A percentile compares a stretch with the other conserved stretches of the same genome.
Evolutionary conservation across 1,140 invertebrate genomes (phyloP).

Genomic region (Drosophila virilis): DNA sequence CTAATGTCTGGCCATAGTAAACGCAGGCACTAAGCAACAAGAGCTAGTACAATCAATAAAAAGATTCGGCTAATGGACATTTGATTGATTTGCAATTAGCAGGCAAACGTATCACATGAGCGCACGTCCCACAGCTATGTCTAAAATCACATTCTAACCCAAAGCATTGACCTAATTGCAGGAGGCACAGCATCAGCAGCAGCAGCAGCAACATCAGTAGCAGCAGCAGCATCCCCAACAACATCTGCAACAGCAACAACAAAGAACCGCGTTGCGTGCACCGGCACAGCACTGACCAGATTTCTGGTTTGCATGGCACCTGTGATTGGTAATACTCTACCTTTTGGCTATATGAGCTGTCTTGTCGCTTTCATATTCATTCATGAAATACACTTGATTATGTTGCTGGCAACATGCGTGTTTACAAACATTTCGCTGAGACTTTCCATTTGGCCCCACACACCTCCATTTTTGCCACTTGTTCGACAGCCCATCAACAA

Average conservation of each 20-base stretch:
- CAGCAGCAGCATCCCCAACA: conserved; percentile 24
- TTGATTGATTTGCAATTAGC: conserved; percentile 79
- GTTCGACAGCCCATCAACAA: conserved; percentile 11
- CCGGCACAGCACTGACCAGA: conserved; percentile 75
- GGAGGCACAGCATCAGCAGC: conserved; percentile 19
- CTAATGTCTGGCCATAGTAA: conserved; percentile 13
- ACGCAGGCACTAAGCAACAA: conserved; percentile 3
- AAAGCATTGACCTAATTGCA: conserved; percentile 73
- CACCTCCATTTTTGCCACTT: conserved; percentile 2
- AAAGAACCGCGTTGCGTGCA: conserved; percentile 41
- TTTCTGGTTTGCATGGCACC: conserved; percentile 83
- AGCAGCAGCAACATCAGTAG: conserved; percentile 24
- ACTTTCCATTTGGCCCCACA: neutral
- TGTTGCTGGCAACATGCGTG: conserved; percentile 38
- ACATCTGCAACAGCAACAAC: conserved; percentile 18
- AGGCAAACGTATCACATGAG: conserved; percentile 67
- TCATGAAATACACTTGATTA: conserved; percentile 32
- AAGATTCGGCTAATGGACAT: conserved; percentile 51
- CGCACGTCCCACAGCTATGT: conserved; percentile 6
- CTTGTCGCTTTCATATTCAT: conserved; percentile 25
- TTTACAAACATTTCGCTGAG: conserved; percentile 33
- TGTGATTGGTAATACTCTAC: conserved; percentile 74
- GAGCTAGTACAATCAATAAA: conserved; percentile 25
- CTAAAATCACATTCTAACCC: conserved; percentile 27
- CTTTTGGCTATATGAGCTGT: conserved; percentile 13